Percentiles rank a stretch among this genome's conserved stretches.
Evolutionary conservation across 1,140 invertebrate genomes (phyloP).

Genomic region (Aphidius ervi): DNA sequence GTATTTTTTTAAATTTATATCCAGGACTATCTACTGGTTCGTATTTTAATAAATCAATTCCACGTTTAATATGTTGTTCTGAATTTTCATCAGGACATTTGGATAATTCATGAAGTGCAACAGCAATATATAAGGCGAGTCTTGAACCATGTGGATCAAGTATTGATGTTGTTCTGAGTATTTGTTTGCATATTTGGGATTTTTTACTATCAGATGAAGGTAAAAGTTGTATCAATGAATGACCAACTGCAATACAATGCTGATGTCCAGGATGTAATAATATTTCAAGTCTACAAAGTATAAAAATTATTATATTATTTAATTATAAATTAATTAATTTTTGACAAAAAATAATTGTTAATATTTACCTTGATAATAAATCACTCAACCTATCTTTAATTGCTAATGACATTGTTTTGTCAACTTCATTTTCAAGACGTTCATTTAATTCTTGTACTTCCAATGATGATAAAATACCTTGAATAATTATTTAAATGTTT

Average conservation of each 20-base stretch:
- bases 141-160: conserved; percentile 69
- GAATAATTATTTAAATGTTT: neutral
- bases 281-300: conserved; percentile 52
- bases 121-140: conserved; percentile 67
- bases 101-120: conserved; percentile 65
- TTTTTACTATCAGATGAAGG: conserved; percentile 58
- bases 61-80: conserved; percentile 44
- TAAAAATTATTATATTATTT: conserved; percentile 5
- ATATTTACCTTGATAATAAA: conserved; percentile 40
- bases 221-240: conserved; percentile 71
- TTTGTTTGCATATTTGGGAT: conserved; percentile 62
- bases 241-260: conserved; percentile 72
- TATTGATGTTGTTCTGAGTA: conserved; percentile 60
- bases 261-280: conserved; percentile 79
- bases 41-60: conserved; percentile 48
- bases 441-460: conserved; percentile 62
- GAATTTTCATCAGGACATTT: conserved; percentile 56
- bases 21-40: conserved; percentile 55
- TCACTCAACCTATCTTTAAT: conserved; percentile 34
- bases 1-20: conserved; percentile 46
- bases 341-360: neutral
- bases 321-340: conserved; percentile 1
- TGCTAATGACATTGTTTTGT: conserved; percentile 53
- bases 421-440: conserved; percentile 71
- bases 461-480: conserved; percentile 46